Conservation (phyloP, 2,113 vertebrate genomes). For the Caracal caracal region DNA sequence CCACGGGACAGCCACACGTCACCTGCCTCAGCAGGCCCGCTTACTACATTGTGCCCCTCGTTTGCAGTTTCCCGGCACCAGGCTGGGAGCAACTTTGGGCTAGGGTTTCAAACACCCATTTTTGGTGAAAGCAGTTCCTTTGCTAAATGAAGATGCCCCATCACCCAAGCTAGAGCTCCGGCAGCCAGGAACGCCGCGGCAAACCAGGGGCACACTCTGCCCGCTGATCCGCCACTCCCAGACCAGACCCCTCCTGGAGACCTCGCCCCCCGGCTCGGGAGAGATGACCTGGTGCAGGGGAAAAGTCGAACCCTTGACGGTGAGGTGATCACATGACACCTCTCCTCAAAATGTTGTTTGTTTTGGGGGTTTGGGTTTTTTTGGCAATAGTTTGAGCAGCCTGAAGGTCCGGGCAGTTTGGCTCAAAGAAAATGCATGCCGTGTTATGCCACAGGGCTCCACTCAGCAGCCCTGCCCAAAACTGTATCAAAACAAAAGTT, state of each 20-base stretch:
- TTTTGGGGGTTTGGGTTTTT: not conserved
- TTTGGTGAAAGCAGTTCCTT: not conserved
- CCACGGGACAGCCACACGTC: rapidly evolving
- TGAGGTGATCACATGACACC: not conserved
- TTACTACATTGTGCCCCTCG: not conserved
- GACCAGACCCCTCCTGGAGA: not conserved
- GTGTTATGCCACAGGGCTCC: not conserved
- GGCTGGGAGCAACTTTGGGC: not conserved
- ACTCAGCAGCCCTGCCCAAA: not conserved
- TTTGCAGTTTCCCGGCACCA: not conserved
- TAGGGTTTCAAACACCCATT: not conserved
- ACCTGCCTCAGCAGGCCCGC: not conserved
- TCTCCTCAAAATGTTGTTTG: not conserved
- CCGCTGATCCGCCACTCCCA: not conserved
- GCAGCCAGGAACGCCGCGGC: not conserved
- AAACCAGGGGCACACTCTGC: not conserved
- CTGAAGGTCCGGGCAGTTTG: constrained; percentile 2
- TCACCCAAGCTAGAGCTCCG: not conserved
- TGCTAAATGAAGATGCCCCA: not conserved
- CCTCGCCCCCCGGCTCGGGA: not conserved
- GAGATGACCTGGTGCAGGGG: not conserved
- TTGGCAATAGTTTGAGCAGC: not conserved
- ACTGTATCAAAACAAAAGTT: constrained; percentile 46
- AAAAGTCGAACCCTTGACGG: not conserved
- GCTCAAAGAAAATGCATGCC: not conserved